Evolutionary conservation across 2,113 vertebrate genomes (phyloP), one percentile per base, ranked within the genome.

Genomic region (Pelecanoides urinatrix): DNA sequence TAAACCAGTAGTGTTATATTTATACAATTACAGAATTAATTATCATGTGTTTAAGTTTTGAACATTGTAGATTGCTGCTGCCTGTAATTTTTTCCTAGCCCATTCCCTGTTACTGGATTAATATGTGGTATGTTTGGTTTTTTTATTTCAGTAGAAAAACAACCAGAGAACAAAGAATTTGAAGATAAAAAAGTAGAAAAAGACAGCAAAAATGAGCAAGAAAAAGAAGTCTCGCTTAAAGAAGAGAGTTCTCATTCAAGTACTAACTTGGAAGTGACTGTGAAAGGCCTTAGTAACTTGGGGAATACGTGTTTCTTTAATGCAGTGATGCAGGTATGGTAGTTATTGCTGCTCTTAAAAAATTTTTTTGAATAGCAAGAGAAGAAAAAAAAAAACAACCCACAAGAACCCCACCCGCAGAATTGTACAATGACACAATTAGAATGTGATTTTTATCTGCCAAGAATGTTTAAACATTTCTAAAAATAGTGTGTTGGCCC

Each of bases 291-390:
- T 76, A 99, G 99, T 97, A 99, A 99, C 95, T 97, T 99, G 97
- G 99, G 99, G 66, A 99, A 99, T 95, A 99, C 99, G 0, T 99
- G 99, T 89, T 99, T 99, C 97, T 99, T 99, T 91, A 99, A 99
- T 78, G 98, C 99, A 11, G 99, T 99, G 83, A 98, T 99, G 98
- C 99, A 99, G 99, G 99, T 99, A 96, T 7, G 7, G 16, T 63
- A 66, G 17, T 91, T 91, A 74, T 5, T 94, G n/a, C 34, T 94
- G 17, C 36, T 88, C 21, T 62, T 80, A 44, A 59, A 73, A 81
- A 55, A 22, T 16, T 2, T 49, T 49, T 52, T 49, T 62, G 5
- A 67, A 61, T 72, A 55, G 18, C 8, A 34, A 40, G 62, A 77
- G 73, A 63, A 18, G n/a, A n/a, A 70, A 73, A 72, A 76, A 79